Evolutionary conservation across 2,797 vertebrate genomes (phyloP).

Genomic region (Lutjanus argentimaculatus): DNA sequence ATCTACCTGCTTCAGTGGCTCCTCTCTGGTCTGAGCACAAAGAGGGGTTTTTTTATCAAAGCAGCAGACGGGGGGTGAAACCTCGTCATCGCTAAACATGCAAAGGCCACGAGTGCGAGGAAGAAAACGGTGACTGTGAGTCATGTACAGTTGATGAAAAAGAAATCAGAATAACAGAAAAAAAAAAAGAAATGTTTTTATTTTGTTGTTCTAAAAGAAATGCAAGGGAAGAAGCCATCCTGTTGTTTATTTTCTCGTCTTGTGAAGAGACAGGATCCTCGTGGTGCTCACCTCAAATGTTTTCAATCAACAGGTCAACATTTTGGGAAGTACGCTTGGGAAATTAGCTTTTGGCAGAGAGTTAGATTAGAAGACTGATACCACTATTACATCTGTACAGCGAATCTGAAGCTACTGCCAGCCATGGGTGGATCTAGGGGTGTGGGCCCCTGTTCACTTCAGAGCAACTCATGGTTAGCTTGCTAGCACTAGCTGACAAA

Average conservation of each 20-base stretch:
- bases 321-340: conserved; percentile 13
- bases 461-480: background rate
- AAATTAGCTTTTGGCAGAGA: conserved; percentile 31
- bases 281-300: conserved; percentile 22
- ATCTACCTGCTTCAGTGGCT: conserved; percentile 43
- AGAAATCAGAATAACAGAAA: conserved; percentile 17
- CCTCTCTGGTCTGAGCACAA: conserved; percentile 27
- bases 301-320: conserved; percentile 17
- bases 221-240: background rate
- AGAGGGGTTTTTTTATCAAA: conserved; percentile 48
- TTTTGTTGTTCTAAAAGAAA: conserved; percentile 11
- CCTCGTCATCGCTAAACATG: conserved; percentile 53
- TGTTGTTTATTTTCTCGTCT: conserved; percentile 28
- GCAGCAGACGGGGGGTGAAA: conserved; percentile 33
- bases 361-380: conserved; percentile 7
- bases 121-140: conserved; percentile 18
- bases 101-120: conserved; percentile 61
- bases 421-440: no score
- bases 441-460: background rate
- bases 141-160: conserved; percentile 37
- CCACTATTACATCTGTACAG: background rate
- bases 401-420: background rate
- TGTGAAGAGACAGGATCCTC: conserved; percentile 32
- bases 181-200: background rate
- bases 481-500: no score